phyloP scores from a whole-genome alignment of 1,140 invertebrate species.

The Heterodera carotae region DNA sequence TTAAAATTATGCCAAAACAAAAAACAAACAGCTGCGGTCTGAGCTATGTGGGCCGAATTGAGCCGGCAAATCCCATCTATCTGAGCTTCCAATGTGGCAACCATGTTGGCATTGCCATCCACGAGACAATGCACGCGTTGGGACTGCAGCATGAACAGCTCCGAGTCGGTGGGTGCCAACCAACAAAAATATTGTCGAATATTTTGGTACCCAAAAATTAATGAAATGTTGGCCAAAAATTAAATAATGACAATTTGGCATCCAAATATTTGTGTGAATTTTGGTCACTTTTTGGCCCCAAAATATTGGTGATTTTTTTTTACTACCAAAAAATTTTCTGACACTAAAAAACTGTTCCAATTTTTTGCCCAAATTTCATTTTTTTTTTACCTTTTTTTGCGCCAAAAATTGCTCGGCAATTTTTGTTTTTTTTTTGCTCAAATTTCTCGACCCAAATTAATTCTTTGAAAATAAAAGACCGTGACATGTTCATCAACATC shows the following conservation, averaged over 20 bases:
- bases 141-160: slow-evolving; percentile 71
- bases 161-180: slow-evolving; percentile 55
- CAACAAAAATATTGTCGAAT: neutral
- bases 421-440: neutral
- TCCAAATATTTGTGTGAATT: no score
- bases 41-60: slow-evolving; percentile 50
- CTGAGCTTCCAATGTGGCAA: slow-evolving; percentile 42
- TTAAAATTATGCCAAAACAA: neutral
- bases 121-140: slow-evolving; percentile 42
- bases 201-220: neutral
- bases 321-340: no score
- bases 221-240: no score
- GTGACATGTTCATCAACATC: slow-evolving; percentile 68
- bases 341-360: no score
- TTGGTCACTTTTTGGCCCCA: no score
- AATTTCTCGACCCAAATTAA: neutral
- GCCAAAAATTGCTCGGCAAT: neutral
- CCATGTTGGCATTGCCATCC: slow-evolving; percentile 66
- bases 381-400: no score
- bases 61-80: slow-evolving; percentile 57
- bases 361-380: neutral
- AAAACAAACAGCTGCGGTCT: slow-evolving; percentile 52
- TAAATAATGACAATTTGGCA: no score
- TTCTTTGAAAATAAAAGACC: slow-evolving; percentile 59
- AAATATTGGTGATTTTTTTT: no score